Percentiles rank a stretch among this genome's conserved stretches.
Conservation (phyloP, 2,113 vertebrate species). For the Semicossyphus pulcher region DNA sequence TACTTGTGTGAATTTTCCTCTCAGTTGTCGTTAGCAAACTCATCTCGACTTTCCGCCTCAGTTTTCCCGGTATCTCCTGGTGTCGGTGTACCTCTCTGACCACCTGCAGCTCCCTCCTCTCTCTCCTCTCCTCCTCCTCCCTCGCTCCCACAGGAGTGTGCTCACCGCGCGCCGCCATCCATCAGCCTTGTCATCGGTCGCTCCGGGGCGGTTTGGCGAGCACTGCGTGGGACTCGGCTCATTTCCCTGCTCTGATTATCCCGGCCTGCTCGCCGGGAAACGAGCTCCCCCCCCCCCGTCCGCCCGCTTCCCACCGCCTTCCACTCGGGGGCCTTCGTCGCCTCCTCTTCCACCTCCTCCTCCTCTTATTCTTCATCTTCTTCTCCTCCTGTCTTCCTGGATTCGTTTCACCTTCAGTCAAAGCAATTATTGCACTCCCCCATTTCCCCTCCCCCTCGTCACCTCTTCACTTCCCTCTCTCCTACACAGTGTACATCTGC, state of each 20-base stretch:
- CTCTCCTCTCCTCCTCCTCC: conserved; percentile 32
- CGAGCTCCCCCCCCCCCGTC: conserved; percentile 6
- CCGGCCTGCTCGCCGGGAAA: conserved; percentile 55
- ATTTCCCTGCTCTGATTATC: conserved; percentile 84
- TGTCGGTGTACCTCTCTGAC: conserved; percentile 29
- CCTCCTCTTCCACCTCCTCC: conserved; percentile 35
- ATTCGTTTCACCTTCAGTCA: conserved; percentile 33
- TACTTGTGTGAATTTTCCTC: not conserved
- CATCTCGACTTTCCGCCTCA: conserved; percentile 4
- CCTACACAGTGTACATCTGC: not conserved
- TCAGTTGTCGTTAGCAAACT: conserved; percentile 23
- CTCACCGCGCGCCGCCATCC: conserved; percentile 71
- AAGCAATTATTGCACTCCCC: conserved; percentile 30
- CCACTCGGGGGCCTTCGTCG: conserved; percentile 38
- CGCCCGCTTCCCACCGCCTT: too few species aligned
- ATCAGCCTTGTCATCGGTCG: conserved; percentile 81
- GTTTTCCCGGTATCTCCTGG: not conserved
- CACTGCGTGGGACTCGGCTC: conserved; percentile 79
- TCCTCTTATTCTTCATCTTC: conserved; percentile 18
- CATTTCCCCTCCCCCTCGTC: conserved; percentile 21
- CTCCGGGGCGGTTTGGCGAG: conserved; percentile 71
- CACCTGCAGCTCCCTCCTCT: conserved; percentile 64
- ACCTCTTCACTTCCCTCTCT: conserved; percentile 19
- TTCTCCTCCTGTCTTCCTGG: conserved; percentile 13
- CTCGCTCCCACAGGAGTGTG: conserved; percentile 59